Conservation (phyloP, 2,113 vertebrate genomes). For the Brachirus orientalis region DNA sequence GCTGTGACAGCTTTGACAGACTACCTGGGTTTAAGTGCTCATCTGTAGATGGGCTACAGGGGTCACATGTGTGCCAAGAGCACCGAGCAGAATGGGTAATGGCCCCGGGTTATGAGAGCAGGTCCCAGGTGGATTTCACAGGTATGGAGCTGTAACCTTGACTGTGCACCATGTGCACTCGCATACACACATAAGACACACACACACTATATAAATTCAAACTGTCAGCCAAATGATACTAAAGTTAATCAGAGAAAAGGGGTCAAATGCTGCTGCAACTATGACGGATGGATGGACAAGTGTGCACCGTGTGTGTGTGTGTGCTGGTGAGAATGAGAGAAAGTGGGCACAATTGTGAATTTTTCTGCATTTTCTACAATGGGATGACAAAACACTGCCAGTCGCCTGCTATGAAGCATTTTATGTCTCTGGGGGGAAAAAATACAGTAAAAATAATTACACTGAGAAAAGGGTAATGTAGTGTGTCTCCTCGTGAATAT, state of each 20-base stretch:
- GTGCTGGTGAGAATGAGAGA: not conserved
- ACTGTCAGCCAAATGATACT: conserved; percentile 59
- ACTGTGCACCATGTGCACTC: conserved; percentile 6
- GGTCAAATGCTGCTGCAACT: conserved; percentile 50
- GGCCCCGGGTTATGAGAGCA: conserved; percentile 48
- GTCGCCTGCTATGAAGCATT: not conserved
- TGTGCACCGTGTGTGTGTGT: conserved; percentile 4
- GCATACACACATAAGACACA: conserved; percentile 18
- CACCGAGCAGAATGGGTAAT: conserved; percentile 49
- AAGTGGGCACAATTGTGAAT: conserved; percentile 11
- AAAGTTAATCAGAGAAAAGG: conserved; percentile 72
- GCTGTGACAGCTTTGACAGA: conserved; percentile 63
- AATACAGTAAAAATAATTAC: conserved; percentile 55
- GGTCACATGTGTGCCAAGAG: conserved; percentile 62
- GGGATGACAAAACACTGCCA: conserved; percentile 5
- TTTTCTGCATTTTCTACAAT: conserved; percentile 37
- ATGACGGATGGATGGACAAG: conserved; percentile 46
- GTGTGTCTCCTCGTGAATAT: conserved; percentile 42
- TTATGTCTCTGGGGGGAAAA: conserved; percentile 16
- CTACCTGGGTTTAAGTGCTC: conserved; percentile 55
- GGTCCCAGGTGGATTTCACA: conserved; percentile 60
- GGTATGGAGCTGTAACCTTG: conserved; percentile 56
- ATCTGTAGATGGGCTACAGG: conserved; percentile 43
- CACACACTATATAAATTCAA: conserved; percentile 39
- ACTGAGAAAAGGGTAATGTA: conserved; percentile 36